Evolutionary conservation across 2,888 invertebrate genomes (phyloP).

Genomic region (Nysson spinosus): DNA sequence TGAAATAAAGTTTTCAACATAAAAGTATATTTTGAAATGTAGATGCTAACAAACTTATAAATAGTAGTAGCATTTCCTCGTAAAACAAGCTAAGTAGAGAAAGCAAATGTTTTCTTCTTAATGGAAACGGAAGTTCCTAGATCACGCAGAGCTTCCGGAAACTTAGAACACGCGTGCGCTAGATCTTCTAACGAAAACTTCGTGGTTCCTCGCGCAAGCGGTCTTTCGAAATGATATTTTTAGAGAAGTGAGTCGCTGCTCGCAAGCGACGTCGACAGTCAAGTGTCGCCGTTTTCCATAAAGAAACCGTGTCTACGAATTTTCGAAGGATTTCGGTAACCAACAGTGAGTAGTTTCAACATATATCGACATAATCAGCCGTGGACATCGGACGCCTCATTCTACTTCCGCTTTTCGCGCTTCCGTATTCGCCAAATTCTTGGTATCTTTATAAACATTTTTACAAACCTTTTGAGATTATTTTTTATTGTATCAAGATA

Average conservation of each 20-base stretch:
- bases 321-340: conserved; percentile 24
- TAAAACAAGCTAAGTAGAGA: too few species aligned
- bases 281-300: conserved; percentile 47
- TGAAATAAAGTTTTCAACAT: too few species aligned
- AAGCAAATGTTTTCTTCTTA: too few species aligned
- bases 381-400: not conserved
- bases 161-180: conserved; percentile 39
- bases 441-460: too few species aligned
- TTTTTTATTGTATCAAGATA: too few species aligned
- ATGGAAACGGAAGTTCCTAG: conserved; percentile 14
- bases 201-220: conserved; percentile 51
- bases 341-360: conserved; percentile 38
- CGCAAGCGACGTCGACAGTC: conserved; percentile 50
- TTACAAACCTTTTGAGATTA: too few species aligned
- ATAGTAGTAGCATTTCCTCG: too few species aligned
- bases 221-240: conserved; percentile 61
- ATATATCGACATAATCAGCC: not conserved
- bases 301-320: conserved; percentile 39
- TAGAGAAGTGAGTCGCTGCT: conserved; percentile 58
- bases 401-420: not conserved
- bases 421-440: too few species aligned
- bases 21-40: too few species aligned
- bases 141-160: conserved; percentile 23
- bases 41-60: too few species aligned
- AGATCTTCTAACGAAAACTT: conserved; percentile 6